Evolutionary conservation across 1,140 invertebrate species (phyloP).

Genomic region (Drosophila prosaltans): DNA sequence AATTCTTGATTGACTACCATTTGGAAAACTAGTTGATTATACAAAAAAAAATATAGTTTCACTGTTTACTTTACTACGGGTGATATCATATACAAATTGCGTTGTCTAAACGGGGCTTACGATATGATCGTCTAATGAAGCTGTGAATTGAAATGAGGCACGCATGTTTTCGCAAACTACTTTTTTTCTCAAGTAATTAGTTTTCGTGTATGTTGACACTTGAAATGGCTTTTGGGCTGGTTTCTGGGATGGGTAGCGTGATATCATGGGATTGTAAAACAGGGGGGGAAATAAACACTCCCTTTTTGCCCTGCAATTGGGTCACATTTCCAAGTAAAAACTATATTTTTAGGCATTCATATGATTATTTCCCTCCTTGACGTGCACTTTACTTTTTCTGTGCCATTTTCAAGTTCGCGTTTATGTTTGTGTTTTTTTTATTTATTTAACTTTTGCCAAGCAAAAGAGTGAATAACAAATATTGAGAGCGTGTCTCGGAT

Average conservation of each 20-base stretch:
- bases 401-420: conserved; percentile 57
- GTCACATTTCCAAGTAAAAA: conserved; percentile 29
- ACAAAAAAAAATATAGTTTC: background rate
- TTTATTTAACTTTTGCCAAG: conserved; percentile 27
- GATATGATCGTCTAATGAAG: conserved; percentile 31
- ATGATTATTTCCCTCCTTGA: conserved; percentile 18
- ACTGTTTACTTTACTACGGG: background rate
- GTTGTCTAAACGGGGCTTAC: conserved; percentile 20
- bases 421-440: conserved; percentile 4
- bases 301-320: conserved; percentile 38
- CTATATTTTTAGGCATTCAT: conserved; percentile 28
- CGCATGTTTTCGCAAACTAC: conserved; percentile 56
- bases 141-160: conserved; percentile 47
- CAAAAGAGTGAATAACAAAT: conserved; percentile 17
- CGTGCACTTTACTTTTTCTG: conserved; percentile 47
- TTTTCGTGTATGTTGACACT: conserved; percentile 46
- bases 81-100: conserved; percentile 13
- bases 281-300: conserved; percentile 25
- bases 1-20: background rate
- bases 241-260: conserved; percentile 29
- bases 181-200: conserved; percentile 58
- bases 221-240: conserved; percentile 6
- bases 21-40: conserved; percentile 7
- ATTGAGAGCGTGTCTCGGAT: conserved; percentile 44
- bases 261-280: conserved; percentile 51